Evolutionary conservation across 2,888 invertebrate species (phyloP).

Genomic region (Elegia similella): DNA sequence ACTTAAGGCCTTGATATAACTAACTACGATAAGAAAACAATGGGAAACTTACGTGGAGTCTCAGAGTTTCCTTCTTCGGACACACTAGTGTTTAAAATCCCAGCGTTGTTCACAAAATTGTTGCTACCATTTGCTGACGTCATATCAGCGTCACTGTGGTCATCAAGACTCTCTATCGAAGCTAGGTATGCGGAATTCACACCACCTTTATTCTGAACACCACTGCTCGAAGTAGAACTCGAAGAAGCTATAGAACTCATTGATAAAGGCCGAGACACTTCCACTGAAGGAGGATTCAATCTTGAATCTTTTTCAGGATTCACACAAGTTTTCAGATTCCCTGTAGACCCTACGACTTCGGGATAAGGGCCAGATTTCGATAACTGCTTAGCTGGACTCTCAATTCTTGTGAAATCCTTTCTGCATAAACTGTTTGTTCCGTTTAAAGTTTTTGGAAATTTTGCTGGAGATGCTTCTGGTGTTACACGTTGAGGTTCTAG

Average conservation of each 20-base stretch:
- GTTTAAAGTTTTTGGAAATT: constrained; percentile 48
- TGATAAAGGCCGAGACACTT: constrained; percentile 85
- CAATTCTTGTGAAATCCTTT: constrained; percentile 56
- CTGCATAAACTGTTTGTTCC: constrained; percentile 67
- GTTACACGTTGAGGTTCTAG: constrained; percentile 46
- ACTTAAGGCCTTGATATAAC: not conserved
- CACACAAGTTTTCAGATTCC: constrained; percentile 60
- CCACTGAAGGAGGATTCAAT: constrained; percentile 77
- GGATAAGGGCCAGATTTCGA: constrained; percentile 63
- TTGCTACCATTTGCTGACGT: constrained; percentile 71
- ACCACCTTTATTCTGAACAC: constrained; percentile 83
- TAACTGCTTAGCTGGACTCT: constrained; percentile 54
- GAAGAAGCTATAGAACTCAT: constrained; percentile 90
- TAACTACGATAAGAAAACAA: not conserved
- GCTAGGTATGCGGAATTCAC: constrained; percentile 91
- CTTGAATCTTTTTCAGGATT: constrained; percentile 68
- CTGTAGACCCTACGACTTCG: constrained; percentile 65
- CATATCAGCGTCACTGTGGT: constrained; percentile 88
- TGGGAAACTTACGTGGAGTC: constrained; percentile 57
- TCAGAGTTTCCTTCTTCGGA: constrained; percentile 60
- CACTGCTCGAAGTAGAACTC: constrained; percentile 84
- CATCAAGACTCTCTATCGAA: constrained; percentile 93
- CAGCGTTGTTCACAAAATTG: constrained; percentile 65
- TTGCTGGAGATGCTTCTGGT: constrained; percentile 52
- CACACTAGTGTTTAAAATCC: constrained; percentile 53